A percentile compares a stretch with the other conserved stretches of the same genome.
These are phyloP conservation scores for Catharus minimus DNA, from an alignment of 2,113 vertebrate species.

Conservation along the genomic window DNA sequence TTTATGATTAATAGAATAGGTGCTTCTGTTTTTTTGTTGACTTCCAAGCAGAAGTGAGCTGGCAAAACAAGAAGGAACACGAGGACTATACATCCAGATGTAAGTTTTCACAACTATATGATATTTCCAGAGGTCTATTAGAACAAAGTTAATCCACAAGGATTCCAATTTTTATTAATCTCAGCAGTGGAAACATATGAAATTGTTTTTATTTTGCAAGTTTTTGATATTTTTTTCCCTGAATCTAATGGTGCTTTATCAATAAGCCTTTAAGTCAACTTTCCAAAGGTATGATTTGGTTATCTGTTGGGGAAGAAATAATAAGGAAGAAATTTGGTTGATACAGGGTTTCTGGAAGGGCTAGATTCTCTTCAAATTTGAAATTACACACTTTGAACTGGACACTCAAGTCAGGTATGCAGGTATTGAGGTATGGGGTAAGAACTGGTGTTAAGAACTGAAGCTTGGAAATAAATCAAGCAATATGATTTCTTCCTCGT, in stretches of 20 bases:
- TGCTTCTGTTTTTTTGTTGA: background rate
- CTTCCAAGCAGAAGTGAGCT: background rate
- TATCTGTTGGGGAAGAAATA: background rate
- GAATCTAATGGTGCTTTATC: background rate
- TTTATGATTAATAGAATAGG: background rate
- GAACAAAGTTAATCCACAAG: background rate
- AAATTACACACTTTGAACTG: background rate
- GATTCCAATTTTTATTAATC: background rate
- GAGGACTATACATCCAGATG: background rate
- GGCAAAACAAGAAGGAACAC: background rate
- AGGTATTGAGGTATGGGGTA: background rate
- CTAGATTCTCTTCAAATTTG: background rate
- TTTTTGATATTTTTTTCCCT: rapidly evolving
- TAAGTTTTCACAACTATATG: background rate
- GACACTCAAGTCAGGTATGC: background rate
- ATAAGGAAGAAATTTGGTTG: background rate
- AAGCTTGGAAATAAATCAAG: background rate
- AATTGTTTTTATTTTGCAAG: background rate
- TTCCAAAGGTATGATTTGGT: background rate
- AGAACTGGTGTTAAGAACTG: rapidly evolving
- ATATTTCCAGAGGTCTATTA: background rate
- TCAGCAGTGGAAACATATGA: background rate
- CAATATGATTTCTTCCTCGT: background rate
- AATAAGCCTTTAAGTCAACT: background rate
- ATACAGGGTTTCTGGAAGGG: background rate